These are phyloP conservation scores for Eupeodes corollae DNA, from an alignment of 1,140 invertebrate genomes.

Conservation along the genomic window DNA sequence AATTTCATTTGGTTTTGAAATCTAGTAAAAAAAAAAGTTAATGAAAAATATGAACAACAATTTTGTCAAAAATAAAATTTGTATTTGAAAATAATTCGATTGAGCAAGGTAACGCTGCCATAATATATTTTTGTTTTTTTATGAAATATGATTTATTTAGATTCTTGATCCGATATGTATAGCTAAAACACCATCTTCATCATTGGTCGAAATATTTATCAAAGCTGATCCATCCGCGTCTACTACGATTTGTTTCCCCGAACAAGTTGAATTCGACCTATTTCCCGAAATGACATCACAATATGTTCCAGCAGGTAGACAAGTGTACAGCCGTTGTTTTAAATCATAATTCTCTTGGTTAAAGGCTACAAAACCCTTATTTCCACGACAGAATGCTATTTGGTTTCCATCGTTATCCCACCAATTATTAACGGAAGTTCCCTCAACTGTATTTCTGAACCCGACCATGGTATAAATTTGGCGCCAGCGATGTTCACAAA, in stretches of 20 bases:
- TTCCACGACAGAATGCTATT: slow-evolving; percentile 64
- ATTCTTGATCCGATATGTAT: slow-evolving; percentile 51
- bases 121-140: too few relatives aligned
- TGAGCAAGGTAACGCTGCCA: too few relatives aligned
- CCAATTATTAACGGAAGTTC: slow-evolving; percentile 50
- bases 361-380: slow-evolving; percentile 62
- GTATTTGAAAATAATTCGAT: too few relatives aligned
- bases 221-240: slow-evolving; percentile 49
- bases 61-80: too few relatives aligned
- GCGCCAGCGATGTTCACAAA: slow-evolving; percentile 85
- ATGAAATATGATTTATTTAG: slow-evolving; percentile 10
- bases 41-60: too few relatives aligned
- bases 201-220: slow-evolving; percentile 44
- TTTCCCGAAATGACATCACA: slow-evolving; percentile 75
- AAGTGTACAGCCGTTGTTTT: slow-evolving; percentile 49
- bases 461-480: slow-evolving; percentile 76
- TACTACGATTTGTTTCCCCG: slow-evolving; percentile 57
- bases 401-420: slow-evolving; percentile 68
- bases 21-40: too few relatives aligned
- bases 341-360: slow-evolving; percentile 51
- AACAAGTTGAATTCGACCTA: slow-evolving; percentile 49
- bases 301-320: slow-evolving; percentile 64
- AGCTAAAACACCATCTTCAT: slow-evolving; percentile 61
- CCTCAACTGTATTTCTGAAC: slow-evolving; percentile 55
- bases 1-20: too few relatives aligned